These are phyloP conservation scores for Drosophila quadrilineata DNA, from an alignment of 1,140 invertebrate species.

Conservation along the genomic window DNA sequence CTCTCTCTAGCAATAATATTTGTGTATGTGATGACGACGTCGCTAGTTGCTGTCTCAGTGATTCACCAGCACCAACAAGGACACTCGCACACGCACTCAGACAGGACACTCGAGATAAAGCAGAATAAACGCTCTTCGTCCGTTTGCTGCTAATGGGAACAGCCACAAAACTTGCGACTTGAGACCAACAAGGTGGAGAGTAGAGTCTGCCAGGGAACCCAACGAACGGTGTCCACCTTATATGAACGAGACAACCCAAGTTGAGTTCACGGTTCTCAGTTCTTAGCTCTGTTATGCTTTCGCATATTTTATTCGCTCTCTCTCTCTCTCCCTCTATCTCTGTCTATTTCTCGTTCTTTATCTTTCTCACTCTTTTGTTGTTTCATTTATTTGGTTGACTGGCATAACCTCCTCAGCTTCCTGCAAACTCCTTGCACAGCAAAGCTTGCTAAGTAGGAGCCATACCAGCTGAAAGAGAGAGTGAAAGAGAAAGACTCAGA, in stretches of 20 bases:
- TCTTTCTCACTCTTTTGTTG: slow-evolving; percentile 57
- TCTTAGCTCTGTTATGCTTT: slow-evolving; percentile 65
- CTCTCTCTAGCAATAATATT: no score
- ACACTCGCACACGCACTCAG: slow-evolving; percentile 17
- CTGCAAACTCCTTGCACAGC: slow-evolving; percentile 30
- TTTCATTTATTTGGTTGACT: slow-evolving; percentile 78
- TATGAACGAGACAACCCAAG: no score
- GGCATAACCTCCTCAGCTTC: slow-evolving; percentile 70
- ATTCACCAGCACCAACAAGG: not conserved
- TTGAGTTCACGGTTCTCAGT: no score
- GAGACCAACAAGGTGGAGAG: not conserved
- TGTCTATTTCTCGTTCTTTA: slow-evolving; percentile 13
- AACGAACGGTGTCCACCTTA: slow-evolving; percentile 27
- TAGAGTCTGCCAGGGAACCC: slow-evolving; percentile 5
- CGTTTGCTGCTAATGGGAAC: slow-evolving; percentile 33
- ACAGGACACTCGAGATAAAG: slow-evolving; percentile 48
- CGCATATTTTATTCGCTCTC: slow-evolving; percentile 67
- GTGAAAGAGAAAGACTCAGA: not conserved
- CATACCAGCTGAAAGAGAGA: not conserved
- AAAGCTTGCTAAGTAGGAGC: slow-evolving; percentile 27
- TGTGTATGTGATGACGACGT: no score
- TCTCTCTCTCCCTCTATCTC: slow-evolving; percentile 21
- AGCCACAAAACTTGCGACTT: slow-evolving; percentile 11
- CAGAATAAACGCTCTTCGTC: slow-evolving; percentile 23
- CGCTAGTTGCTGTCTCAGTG: no score